Percentiles rank a stretch among this genome's conserved stretches.
These are phyloP conservation scores for Embidobia sp. DNA, from an alignment of 2,888 invertebrate species.

Conservation along the genomic window DNA sequence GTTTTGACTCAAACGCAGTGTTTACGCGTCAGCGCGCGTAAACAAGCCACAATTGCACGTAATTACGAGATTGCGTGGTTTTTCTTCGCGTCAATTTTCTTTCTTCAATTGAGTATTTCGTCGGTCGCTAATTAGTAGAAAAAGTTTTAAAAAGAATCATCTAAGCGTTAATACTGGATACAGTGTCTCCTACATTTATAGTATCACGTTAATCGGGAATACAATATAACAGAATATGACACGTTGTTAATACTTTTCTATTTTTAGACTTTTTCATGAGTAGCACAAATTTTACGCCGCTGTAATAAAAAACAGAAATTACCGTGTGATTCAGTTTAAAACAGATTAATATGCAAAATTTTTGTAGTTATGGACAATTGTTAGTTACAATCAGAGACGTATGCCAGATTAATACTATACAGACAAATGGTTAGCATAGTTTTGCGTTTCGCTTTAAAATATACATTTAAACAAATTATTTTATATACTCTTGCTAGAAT, in stretches of 20 bases:
- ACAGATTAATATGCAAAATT: no score
- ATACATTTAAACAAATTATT: not conserved
- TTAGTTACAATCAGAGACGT: no score
- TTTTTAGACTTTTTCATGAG: not conserved
- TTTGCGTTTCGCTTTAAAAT: no score
- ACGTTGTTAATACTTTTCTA: constrained; percentile 8
- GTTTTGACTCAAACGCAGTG: constrained; percentile 21
- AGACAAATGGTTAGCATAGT: no score
- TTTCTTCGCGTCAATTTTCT: not conserved
- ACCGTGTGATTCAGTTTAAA: not conserved
- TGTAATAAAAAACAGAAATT: not conserved
- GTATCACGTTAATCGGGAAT: not conserved
- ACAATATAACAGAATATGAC: constrained; percentile 13
- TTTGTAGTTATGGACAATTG: no score
- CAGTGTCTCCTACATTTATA: constrained; percentile 18
- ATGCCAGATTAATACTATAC: no score
- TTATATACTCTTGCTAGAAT: not conserved
- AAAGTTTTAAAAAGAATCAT: not conserved
- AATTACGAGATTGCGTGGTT: constrained; percentile 27
- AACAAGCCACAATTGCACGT: constrained; percentile 25
- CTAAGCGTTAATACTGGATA: constrained; percentile 36
- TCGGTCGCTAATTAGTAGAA: constrained; percentile 11
- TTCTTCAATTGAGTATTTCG: constrained; percentile 42
- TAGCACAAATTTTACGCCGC: not conserved
- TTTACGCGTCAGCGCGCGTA: constrained; percentile 12